Percentiles rank a stretch among this genome's conserved stretches.
Evolutionary conservation across 1,140 invertebrate species (phyloP).

Genomic region (Mamestra configurata): DNA sequence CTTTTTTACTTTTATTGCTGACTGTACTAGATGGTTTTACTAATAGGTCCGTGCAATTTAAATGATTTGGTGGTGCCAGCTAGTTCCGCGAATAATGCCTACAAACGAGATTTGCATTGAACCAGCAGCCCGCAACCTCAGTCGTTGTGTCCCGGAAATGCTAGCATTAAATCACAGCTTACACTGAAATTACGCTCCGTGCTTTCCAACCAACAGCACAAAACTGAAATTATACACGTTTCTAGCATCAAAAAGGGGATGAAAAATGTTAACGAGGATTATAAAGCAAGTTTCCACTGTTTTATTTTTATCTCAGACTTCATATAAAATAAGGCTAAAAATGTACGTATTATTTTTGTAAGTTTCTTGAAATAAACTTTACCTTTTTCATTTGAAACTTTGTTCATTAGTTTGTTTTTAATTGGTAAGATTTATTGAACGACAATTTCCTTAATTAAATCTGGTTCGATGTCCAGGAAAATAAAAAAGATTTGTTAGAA

Average conservation of each 20-base stretch:
- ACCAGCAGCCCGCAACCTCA: constrained; percentile 21
- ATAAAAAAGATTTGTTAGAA: not conserved
- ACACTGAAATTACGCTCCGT: constrained; percentile 43
- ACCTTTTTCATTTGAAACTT: no score
- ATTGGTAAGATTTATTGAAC: no score
- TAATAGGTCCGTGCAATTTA: not conserved
- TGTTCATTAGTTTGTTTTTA: no score
- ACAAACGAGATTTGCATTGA: constrained; percentile 34
- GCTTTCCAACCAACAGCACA: constrained; percentile 20
- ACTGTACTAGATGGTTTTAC: no score
- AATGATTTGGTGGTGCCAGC: constrained; percentile 1
- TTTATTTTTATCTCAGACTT: not conserved
- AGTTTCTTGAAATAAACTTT: no score
- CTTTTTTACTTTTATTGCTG: no score
- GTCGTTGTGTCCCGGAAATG: constrained; percentile 36
- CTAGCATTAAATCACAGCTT: constrained; percentile 37
- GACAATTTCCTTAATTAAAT: not conserved
- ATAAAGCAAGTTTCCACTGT: not conserved
- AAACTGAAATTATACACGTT: constrained; percentile 1
- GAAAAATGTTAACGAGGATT: not conserved
- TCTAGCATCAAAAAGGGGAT: not conserved
- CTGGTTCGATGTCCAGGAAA: not conserved
- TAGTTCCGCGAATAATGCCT: constrained; percentile 21
- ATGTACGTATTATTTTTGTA: no score
- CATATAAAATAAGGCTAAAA: no score